phyloP scores from a whole-genome alignment of 2,888 invertebrate genomes.

The Agapostemon virescens region DNA sequence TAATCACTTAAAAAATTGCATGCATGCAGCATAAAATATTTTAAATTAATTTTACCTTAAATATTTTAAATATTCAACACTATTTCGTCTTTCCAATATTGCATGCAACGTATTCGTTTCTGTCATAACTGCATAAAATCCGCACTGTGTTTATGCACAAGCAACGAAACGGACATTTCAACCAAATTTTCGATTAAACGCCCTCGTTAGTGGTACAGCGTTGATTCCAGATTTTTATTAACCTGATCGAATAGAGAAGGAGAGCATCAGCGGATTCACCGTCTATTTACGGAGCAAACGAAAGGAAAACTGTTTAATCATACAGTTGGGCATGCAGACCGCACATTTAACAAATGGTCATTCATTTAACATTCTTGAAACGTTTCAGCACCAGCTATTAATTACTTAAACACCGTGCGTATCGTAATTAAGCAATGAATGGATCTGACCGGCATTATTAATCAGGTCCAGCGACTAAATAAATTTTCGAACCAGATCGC shows the following conservation, averaged over 20 bases:
- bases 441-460: conserved; percentile 7
- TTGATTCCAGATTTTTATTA: neutral
- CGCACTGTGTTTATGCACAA: neutral
- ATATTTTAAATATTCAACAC: too few species aligned
- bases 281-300: neutral
- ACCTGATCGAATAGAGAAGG: neutral
- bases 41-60: too few species aligned
- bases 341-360: neutral
- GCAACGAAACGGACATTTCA: neutral
- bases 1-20: too few species aligned
- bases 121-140: too few species aligned
- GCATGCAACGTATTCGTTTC: too few species aligned
- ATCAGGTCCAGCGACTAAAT: conserved; percentile 7
- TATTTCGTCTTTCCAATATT: neutral
- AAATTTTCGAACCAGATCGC: conserved; percentile 13
- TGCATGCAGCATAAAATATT: too few species aligned
- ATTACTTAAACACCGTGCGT: conserved; percentile 15
- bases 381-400: neutral
- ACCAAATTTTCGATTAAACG: neutral
- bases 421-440: neutral
- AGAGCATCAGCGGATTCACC: neutral
- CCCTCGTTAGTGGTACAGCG: neutral
- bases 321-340: neutral
- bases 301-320: conserved; percentile 8
- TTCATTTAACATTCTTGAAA: neutral